These are phyloP conservation scores for Taenaris catops DNA, from an alignment of 2,888 invertebrate species.

Conservation along the genomic window DNA sequence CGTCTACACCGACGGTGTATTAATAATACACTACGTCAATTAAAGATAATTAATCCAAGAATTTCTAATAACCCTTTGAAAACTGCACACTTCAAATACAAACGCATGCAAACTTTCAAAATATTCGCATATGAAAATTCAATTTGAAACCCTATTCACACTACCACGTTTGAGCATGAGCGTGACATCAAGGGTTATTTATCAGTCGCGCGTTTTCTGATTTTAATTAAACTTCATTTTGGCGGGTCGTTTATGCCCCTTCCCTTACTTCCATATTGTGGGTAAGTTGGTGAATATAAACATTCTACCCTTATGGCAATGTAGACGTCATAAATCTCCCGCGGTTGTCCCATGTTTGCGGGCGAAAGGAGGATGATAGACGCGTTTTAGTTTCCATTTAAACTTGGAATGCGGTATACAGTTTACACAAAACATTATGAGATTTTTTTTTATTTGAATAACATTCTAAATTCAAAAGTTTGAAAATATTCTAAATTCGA, in stretches of 20 bases:
- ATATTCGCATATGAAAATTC: slow-evolving; percentile 14
- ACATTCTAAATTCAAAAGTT: too few relatives aligned
- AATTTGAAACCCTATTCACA: slow-evolving; percentile 15
- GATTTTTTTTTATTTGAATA: too few relatives aligned
- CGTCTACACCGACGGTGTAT: too few relatives aligned
- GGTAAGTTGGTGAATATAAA: slow-evolving; percentile 17
- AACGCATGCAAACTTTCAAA: slow-evolving; percentile 5
- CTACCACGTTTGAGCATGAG: slow-evolving; percentile 34
- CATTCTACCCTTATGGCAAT: slow-evolving; percentile 8
- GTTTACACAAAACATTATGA: too few relatives aligned
- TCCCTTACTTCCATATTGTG: slow-evolving; percentile 42
- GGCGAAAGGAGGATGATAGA: slow-evolving; percentile 15
- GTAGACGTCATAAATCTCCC: slow-evolving; percentile 17
- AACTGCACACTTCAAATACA: neutral
- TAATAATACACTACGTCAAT: too few relatives aligned
- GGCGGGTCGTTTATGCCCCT: slow-evolving; percentile 49
- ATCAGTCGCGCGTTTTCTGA: slow-evolving; percentile 52
- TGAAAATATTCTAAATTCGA: too few relatives aligned
- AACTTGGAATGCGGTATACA: too few relatives aligned
- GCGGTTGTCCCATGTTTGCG: slow-evolving; percentile 13
- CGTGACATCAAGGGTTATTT: slow-evolving; percentile 59
- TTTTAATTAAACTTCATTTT: slow-evolving; percentile 71
- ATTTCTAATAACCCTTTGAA: neutral
- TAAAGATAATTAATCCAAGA: neutral
- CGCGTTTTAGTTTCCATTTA: slow-evolving; percentile 6